These are phyloP conservation scores for Arrhopalites spinosus DNA, from an alignment of 2,888 invertebrate genomes.

Conservation along the genomic window DNA sequence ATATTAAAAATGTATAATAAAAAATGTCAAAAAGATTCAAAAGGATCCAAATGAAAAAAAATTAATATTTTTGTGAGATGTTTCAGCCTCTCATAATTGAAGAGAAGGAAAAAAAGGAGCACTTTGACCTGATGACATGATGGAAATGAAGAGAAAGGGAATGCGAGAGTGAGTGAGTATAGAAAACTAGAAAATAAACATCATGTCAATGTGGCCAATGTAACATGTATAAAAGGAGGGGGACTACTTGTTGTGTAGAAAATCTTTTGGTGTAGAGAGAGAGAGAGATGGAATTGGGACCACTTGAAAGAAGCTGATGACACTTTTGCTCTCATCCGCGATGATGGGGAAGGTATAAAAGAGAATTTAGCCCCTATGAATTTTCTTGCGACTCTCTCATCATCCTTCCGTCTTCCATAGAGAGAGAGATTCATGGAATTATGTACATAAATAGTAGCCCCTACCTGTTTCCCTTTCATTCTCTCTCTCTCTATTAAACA, in stretches of 20 bases:
- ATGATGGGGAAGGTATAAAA: constrained; percentile 3
- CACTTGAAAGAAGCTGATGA: constrained; percentile 23
- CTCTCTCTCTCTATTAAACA: constrained; percentile 10
- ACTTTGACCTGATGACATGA: constrained; percentile 24
- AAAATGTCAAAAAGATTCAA: neutral
- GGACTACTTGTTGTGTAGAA: too few relatives aligned
- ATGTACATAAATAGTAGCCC: neutral
- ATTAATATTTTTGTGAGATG: neutral
- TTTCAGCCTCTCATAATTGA: neutral
- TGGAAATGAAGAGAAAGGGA: constrained; percentile 13
- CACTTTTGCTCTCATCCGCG: constrained; percentile 27
- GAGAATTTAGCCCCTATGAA: neutral
- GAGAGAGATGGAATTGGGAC: neutral
- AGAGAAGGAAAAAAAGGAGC: constrained; percentile 13
- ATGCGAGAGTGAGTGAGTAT: neutral
- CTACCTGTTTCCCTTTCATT: neutral
- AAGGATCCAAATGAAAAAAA: neutral
- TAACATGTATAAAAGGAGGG: neutral
- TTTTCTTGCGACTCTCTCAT: too few relatives aligned
- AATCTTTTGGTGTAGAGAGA: neutral
- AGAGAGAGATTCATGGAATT: neutral
- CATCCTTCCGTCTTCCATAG: neutral
- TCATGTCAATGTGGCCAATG: neutral
- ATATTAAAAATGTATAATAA: too few relatives aligned
- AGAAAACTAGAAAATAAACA: neutral